Base-by-base conservation (phyloP, 2,113 vertebrate genomes). In the Argyrosomus japonicus region DNA sequence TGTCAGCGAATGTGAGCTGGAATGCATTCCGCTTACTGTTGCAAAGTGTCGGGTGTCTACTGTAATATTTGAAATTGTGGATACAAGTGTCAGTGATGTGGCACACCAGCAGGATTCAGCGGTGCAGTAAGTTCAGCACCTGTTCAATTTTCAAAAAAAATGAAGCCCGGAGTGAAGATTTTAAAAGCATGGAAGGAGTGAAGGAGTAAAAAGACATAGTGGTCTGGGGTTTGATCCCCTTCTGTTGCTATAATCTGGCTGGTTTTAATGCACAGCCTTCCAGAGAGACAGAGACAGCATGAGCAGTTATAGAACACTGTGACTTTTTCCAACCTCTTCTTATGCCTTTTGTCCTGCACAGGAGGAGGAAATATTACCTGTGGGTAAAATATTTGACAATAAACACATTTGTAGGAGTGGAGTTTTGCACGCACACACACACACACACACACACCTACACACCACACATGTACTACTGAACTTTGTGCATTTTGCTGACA, bases 81-180 rank as follows among this genome's bases (percentile, higher is more conserved):
- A 27, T 40, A 23, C 43, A 72, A 43, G 29, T 45, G 12, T 57
- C 36, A 40, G 40, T 64, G 64, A 56, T 71, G 47, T 8, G 27
- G 5, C 40, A 63, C 57, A 36, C n/a, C 47, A 81, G 71, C 56
- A 81, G 68, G 45, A 15, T n/a, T 56, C 23, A n/a, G 74, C 8
- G 1, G 18, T 11, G 0, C 21, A 21, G 40, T 27, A 15, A 58
- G 36, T 36, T 65, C 40, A 25, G 36, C 3, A 23, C 17, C 36
- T 48, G 47, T 63, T 48, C 47, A 6, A 45, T 27, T 58, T 70
- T 70, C 25, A 70, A 57, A 57, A 23, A 15, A 36, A 36, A 36
- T 25, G 48, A 48, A 47, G 19, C 71, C 72, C 15, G 23, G 36
- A 54, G 64, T 68, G 64, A 54, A 36, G 48, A 54, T 23, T 63